Evolutionary conservation across 2,797 vertebrate species (phyloP).

Genomic region (Enteromius radiatus): DNA sequence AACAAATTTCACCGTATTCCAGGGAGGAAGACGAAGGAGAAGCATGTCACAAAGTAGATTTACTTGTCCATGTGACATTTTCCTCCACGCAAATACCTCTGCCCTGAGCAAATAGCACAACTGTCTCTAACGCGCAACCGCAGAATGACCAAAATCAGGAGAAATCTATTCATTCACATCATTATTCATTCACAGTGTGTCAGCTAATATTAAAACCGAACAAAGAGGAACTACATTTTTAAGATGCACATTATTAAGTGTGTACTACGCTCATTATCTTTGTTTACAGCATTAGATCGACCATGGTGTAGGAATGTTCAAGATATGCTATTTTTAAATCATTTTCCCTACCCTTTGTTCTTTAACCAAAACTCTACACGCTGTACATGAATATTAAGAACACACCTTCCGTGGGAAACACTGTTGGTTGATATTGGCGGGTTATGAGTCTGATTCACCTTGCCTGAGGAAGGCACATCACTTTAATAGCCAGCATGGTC

Average conservation of each 20-base stretch:
- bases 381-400: background rate
- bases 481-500: constrained; percentile 34
- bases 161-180: background rate
- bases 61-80: constrained; percentile 53
- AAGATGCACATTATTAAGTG: background rate
- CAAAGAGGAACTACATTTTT: constrained; percentile 1
- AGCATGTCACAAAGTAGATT: constrained; percentile 43
- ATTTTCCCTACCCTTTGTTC: background rate
- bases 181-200: background rate
- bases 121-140: constrained; percentile 19
- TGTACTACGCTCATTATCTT: background rate
- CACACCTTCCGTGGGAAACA: background rate
- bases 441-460: constrained; percentile 52
- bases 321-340: background rate
- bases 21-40: constrained; percentile 41
- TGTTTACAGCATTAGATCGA: background rate
- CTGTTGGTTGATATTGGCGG: constrained; percentile 18
- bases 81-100: constrained; percentile 45
- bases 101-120: constrained; percentile 49
- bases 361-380: background rate
- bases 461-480: constrained; percentile 45
- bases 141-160: constrained; percentile 37
- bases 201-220: background rate
- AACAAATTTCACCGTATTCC: constrained; percentile 72
- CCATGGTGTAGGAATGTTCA: background rate